These are phyloP conservation scores for Brotogeris chrysoptera DNA, from an alignment of 2,797 vertebrate genomes.

Conservation along the genomic window DNA sequence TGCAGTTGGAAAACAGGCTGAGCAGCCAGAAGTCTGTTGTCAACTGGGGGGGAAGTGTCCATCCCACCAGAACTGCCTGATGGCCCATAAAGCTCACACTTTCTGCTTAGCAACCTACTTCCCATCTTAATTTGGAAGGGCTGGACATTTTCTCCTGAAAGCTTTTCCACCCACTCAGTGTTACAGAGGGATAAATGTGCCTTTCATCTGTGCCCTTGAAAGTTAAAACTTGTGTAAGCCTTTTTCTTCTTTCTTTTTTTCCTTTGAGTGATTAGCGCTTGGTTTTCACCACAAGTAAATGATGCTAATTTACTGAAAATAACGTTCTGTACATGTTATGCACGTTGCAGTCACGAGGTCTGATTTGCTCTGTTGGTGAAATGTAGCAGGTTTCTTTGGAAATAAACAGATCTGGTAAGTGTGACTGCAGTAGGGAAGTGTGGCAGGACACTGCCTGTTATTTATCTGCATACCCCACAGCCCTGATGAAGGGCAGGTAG, in stretches of 20 bases:
- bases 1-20: not conserved
- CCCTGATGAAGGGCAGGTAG: not conserved
- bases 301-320: not conserved
- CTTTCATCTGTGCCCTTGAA: not conserved
- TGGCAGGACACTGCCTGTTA: not conserved
- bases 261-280: not conserved
- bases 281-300: not conserved
- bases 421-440: not conserved
- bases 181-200: not conserved
- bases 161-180: not conserved
- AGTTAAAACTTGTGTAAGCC: not conserved
- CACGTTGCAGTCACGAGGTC: not conserved
- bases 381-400: not conserved
- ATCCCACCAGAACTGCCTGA: not conserved
- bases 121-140: not conserved
- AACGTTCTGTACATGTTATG: not conserved
- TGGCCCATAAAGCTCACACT: not conserved
- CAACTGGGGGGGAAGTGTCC: not conserved
- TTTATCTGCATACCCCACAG: not conserved
- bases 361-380: not conserved
- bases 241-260: not conserved
- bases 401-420: not conserved
- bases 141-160: not conserved
- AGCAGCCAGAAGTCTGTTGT: constrained; percentile 10
- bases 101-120: not conserved